These are phyloP conservation scores for Ypsolopha scabrella DNA, from an alignment of 2,888 invertebrate species.

Conservation along the genomic window DNA sequence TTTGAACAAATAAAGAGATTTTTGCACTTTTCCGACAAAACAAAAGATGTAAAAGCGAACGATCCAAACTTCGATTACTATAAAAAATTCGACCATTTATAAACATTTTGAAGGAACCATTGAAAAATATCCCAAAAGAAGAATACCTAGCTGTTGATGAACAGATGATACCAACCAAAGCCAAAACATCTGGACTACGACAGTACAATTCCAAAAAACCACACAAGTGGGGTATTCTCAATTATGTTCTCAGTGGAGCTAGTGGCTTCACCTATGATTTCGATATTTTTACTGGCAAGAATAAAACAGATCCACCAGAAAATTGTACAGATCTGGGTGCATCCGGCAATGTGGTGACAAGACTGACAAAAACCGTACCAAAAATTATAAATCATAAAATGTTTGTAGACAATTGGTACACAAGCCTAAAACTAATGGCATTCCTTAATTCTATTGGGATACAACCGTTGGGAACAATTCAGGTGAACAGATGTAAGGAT, in stretches of 20 bases:
- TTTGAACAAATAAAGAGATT: slow-evolving; percentile 15
- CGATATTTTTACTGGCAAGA: neutral
- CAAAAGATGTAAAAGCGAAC: slow-evolving; percentile 5
- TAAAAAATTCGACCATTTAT: slow-evolving; percentile 7
- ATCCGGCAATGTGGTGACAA: slow-evolving; percentile 12
- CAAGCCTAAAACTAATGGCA: slow-evolving; percentile 13
- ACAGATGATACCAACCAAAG: slow-evolving; percentile 2
- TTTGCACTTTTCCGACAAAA: slow-evolving; percentile 10
- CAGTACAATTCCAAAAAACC: slow-evolving; percentile 5
- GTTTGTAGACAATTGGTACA: slow-evolving; percentile 16
- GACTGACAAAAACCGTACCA: slow-evolving; percentile 10
- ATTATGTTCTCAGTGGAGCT: slow-evolving; percentile 2
- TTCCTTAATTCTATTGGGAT: slow-evolving; percentile 10
- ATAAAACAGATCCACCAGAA: neutral
- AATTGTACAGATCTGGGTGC: slow-evolving; percentile 7
- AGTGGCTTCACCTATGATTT: slow-evolving; percentile 4
- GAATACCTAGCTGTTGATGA: slow-evolving; percentile 1
- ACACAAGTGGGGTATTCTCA: slow-evolving; percentile 2
- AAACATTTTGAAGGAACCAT: slow-evolving; percentile 7
- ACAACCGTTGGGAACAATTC: slow-evolving; percentile 11
- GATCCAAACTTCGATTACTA: slow-evolving; percentile 10
- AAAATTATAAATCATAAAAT: slow-evolving; percentile 13
- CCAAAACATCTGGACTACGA: neutral
- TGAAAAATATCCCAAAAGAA: no score
- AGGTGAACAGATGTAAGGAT: slow-evolving; percentile 5